These are phyloP conservation scores for Drosophila sp. DNA, from an alignment of 1,140 invertebrate species.

Conservation along the genomic window DNA sequence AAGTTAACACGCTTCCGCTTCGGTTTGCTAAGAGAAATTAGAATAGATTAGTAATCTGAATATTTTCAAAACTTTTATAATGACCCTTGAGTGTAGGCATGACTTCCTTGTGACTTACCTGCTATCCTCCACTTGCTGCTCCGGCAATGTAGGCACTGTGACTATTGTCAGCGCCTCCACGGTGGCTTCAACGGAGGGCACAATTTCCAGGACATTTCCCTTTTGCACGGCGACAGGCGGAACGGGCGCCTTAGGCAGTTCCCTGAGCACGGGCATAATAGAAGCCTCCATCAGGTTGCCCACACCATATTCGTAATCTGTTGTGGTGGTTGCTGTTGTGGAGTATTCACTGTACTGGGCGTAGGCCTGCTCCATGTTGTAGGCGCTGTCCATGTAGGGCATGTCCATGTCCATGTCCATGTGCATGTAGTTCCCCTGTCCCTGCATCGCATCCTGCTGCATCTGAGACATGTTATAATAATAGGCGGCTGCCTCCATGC, in stretches of 20 bases:
- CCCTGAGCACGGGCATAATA: conserved; percentile 44
- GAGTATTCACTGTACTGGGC: conserved; percentile 64
- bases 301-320: conserved; percentile 36
- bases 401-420: conserved; percentile 50
- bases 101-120: conserved; percentile 31
- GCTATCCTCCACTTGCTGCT: conserved; percentile 48
- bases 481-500: conserved; percentile 60
- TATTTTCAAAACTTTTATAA: too few species aligned
- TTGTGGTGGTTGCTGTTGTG: neutral
- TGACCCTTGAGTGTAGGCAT: too few species aligned
- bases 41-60: too few species aligned
- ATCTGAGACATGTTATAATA: conserved; percentile 73
- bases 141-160: conserved; percentile 15
- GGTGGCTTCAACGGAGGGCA: conserved; percentile 48
- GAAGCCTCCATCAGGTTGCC: conserved; percentile 14
- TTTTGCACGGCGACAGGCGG: conserved; percentile 76
- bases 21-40: conserved; percentile 53
- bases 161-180: neutral
- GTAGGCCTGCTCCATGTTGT: conserved; percentile 69
- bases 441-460: conserved; percentile 42
- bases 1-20: conserved; percentile 76
- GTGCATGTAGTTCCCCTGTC: too few species aligned
- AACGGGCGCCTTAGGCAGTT: conserved; percentile 50
- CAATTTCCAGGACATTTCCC: conserved; percentile 81
- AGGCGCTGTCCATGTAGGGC: conserved; percentile 68